A percentile compares a stretch with the other conserved stretches of the same genome.
Evolutionary conservation across 2,113 vertebrate species (phyloP).

Genomic region (Pelvicachromis taeniatus): DNA sequence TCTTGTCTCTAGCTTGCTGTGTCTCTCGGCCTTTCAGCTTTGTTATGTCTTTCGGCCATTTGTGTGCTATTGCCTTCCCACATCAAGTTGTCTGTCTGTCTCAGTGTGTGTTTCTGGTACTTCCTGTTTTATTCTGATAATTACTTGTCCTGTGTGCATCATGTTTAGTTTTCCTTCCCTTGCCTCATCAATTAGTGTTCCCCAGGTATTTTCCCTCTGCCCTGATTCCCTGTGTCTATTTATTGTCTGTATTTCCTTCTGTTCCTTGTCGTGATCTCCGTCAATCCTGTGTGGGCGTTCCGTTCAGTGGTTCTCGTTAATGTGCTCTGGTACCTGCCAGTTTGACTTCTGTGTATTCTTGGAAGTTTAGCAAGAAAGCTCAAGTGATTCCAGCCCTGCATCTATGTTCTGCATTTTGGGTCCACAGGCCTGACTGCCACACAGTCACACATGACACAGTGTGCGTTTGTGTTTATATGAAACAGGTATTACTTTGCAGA

Average conservation of each 20-base stretch:
- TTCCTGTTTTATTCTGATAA: background rate
- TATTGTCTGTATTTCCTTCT: background rate
- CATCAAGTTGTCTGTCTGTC: too few species aligned
- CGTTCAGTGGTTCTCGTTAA: background rate
- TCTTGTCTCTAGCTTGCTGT: background rate
- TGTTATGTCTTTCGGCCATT: background rate
- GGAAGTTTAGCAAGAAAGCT: background rate
- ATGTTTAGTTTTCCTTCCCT: background rate
- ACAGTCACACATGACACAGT: background rate
- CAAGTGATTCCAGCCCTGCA: background rate
- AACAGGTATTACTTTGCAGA: background rate
- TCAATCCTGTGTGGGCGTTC: background rate
- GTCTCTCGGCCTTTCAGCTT: background rate
- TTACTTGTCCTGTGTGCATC: background rate
- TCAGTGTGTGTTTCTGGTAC: background rate
- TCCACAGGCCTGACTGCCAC: background rate
- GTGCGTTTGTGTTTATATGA: background rate
- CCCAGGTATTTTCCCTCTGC: background rate
- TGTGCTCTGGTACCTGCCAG: background rate
- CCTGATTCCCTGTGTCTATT: background rate
- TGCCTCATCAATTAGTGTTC: background rate
- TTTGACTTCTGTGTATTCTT: background rate
- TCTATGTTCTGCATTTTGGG: background rate
- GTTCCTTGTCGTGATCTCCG: background rate
- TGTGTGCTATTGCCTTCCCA: too few species aligned